phyloP scores from a whole-genome alignment of 2,888 invertebrate species.

The Nesidiocoris tenuis region DNA sequence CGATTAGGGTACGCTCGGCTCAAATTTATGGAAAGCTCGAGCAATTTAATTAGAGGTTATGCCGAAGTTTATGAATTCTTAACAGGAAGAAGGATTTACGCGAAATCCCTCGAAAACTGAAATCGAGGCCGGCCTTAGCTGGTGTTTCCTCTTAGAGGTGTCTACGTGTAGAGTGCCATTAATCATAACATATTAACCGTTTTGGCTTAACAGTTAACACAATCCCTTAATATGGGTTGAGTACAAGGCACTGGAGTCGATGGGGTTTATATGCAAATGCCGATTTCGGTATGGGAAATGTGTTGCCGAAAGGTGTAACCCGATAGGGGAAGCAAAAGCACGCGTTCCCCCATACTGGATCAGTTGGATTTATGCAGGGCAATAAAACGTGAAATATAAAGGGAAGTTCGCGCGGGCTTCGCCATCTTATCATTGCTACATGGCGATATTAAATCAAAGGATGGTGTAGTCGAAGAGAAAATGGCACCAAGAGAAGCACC shows the following conservation, averaged over 20 bases:
- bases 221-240: constrained; percentile 17
- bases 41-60: constrained; percentile 9
- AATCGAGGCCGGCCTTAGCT: constrained; percentile 2
- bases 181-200: constrained; percentile 9
- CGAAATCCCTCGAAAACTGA: constrained; percentile 12
- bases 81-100: background rate
- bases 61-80: constrained; percentile 3
- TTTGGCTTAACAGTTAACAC: background rate
- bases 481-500: constrained; percentile 3
- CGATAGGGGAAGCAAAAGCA: background rate
- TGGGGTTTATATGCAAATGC: background rate
- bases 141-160: background rate
- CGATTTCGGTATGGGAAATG: background rate
- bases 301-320: background rate
- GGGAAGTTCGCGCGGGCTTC: constrained; percentile 20
- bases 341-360: constrained; percentile 29
- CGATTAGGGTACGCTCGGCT: background rate
- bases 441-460: constrained; percentile 22
- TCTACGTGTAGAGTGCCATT: background rate
- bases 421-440: constrained; percentile 31
- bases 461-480: background rate
- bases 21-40: constrained; percentile 24
- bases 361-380: constrained; percentile 39
- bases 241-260: background rate
- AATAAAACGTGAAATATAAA: constrained; percentile 38